Evolutionary conservation across 2,797 vertebrate species (phyloP).

Genomic region (Cryptoprocta ferox): DNA sequence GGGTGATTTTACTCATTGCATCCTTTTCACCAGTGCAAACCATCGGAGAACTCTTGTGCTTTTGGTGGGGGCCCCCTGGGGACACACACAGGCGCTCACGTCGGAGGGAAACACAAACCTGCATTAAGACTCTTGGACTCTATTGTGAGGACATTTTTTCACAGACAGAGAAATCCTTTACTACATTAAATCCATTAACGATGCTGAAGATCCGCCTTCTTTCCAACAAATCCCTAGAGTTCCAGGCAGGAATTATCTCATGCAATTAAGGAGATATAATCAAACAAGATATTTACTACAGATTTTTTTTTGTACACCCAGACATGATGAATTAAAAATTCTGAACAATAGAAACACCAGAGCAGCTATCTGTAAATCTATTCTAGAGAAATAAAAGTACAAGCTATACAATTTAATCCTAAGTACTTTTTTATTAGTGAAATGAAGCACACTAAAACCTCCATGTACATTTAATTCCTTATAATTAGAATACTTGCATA

Average conservation of each 20-base stretch:
- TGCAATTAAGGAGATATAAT: slow-evolving; percentile 81
- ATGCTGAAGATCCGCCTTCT: neutral
- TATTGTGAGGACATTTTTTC: neutral
- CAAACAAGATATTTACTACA: slow-evolving; percentile 78
- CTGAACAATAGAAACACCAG: slow-evolving; percentile 69
- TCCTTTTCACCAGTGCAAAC: neutral
- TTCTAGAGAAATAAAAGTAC: slow-evolving; percentile 72
- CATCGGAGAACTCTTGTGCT: no score
- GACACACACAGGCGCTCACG: neutral
- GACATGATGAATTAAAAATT: slow-evolving; percentile 78
- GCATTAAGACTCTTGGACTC: neutral
- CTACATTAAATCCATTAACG: slow-evolving; percentile 66
- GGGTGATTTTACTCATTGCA: no score
- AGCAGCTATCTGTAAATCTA: slow-evolving; percentile 75
- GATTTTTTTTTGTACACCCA: slow-evolving; percentile 62
- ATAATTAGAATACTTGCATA: slow-evolving; percentile 69
- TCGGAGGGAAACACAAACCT: neutral
- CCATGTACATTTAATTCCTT: slow-evolving; percentile 55
- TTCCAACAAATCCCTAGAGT: slow-evolving; percentile 63
- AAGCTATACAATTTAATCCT: slow-evolving; percentile 70
- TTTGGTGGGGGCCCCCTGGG: accelerated
- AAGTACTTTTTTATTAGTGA: slow-evolving; percentile 72
- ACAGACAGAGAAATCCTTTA: slow-evolving; percentile 4
- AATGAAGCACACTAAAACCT: slow-evolving; percentile 66
- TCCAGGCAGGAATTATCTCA: slow-evolving; percentile 65